A percentile compares a stretch with the other conserved stretches of the same genome.
These are phyloP conservation scores for Oophaga pumilio DNA, from an alignment of 2,113 vertebrate species.

Conservation along the genomic window DNA sequence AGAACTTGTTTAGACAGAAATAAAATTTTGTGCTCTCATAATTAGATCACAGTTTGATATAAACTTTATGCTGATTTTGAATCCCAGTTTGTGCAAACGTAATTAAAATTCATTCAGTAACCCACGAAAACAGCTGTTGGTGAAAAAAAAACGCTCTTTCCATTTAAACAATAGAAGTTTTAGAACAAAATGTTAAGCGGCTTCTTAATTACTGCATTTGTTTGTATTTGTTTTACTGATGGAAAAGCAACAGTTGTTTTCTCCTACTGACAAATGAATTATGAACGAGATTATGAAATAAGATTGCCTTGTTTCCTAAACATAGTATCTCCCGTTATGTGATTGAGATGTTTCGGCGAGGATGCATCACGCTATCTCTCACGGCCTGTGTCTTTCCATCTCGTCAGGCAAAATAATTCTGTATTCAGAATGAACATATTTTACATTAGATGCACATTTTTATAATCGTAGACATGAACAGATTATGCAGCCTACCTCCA, in stretches of 20 bases:
- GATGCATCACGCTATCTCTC: neutral
- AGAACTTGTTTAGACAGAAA: slow-evolving; percentile 16
- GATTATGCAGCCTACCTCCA: slow-evolving; percentile 81
- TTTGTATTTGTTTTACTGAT: slow-evolving; percentile 43
- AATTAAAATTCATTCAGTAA: slow-evolving; percentile 45
- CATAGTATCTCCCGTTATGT: neutral
- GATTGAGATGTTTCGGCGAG: neutral
- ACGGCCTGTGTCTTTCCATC: neutral
- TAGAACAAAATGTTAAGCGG: slow-evolving; percentile 24
- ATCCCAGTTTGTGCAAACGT: slow-evolving; percentile 15
- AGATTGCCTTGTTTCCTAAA: slow-evolving; percentile 1
- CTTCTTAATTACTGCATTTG: slow-evolving; percentile 36
- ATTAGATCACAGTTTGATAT: slow-evolving; percentile 48
- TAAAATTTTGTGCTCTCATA: slow-evolving; percentile 22
- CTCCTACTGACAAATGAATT: neutral
- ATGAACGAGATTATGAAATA: slow-evolving; percentile 17
- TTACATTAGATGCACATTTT: neutral
- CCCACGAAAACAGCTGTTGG: slow-evolving; percentile 43
- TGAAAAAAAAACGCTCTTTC: slow-evolving; percentile 3
- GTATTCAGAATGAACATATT: slow-evolving; percentile 6
- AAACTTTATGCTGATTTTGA: slow-evolving; percentile 7
- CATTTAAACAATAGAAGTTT: slow-evolving; percentile 5
- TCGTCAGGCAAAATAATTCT: neutral
- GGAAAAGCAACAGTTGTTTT: slow-evolving; percentile 27
- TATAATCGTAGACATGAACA: neutral